Evolutionary conservation across 2,113 vertebrate genomes (phyloP), one percentile per base, ranked within the genome.

Genomic region (Bucco capensis): DNA sequence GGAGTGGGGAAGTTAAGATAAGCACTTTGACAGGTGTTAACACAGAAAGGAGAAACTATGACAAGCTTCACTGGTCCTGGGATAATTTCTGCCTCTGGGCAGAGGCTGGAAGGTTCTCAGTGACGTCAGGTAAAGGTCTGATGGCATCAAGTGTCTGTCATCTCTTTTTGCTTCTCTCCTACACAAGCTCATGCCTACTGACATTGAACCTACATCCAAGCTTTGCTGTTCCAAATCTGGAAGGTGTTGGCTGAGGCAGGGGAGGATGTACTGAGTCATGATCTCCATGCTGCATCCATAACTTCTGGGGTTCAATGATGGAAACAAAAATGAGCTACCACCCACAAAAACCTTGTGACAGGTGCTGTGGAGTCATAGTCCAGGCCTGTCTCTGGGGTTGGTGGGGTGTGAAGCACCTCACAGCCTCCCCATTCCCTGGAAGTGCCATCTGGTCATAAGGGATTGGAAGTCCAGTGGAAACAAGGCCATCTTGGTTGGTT

Each of bases 191-290:
- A 0, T 92, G 87, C 72, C 81, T 75, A 15, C 66, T 24, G 30
- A 67, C 54, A 65, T 51, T 70, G 74, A 88, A 79, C 77, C 25
- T 65, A 27, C 61, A 14, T 18, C 53, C 61, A 30, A n/a, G 65
- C 70, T 86, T 76, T 61, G 69, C 94, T 73, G 66, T 92, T 92
- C 89, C 92, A 94, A 93, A 95, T 96, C 87, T 71, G 90, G 94
- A 94, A 94, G 72, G 60, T 88, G 86, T 89, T 95, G 93, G 77
- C 71, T 89, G 86, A 70, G 58, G 66, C 69, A 75, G 83, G 78
- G 86, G 86, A 89, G 93, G 71, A 87, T 87, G 24, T 4, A 86
- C 42, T 91, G 74, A 93, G 62, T 94, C 93, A 89, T 8, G 71
- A 70, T 90, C 58, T 31, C 71, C 78, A 16, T 85, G 54, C 71